Conservation (phyloP, 2,113 vertebrate genomes). For the Otis tarda region DNA sequence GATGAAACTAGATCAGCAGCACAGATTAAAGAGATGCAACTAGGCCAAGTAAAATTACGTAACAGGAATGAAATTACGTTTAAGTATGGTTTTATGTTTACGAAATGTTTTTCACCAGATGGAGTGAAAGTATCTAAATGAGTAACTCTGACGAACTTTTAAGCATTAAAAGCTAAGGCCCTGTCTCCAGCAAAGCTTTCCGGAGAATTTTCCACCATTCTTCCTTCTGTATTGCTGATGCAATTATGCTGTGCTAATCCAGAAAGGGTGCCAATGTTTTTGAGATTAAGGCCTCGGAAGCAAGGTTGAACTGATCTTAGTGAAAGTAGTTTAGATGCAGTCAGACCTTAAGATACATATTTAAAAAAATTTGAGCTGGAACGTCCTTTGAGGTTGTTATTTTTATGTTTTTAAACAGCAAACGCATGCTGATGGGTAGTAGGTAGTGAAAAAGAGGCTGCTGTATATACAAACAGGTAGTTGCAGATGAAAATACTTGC, state of each 20-base stretch:
- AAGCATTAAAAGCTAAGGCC: conserved; percentile 7
- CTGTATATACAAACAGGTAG: not conserved
- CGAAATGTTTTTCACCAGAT: conserved; percentile 36
- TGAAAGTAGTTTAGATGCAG: not conserved
- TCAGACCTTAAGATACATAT: not conserved
- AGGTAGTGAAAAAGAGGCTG: not conserved
- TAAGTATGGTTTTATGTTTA: conserved; percentile 38
- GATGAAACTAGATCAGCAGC: not conserved
- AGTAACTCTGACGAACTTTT: not conserved
- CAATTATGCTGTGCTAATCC: not conserved
- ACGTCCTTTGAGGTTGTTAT: not conserved
- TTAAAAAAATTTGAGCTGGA: not conserved
- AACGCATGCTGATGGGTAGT: not conserved
- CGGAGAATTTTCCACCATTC: not conserved
- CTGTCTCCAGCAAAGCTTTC: not conserved
- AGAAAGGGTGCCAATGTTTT: not conserved
- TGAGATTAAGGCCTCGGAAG: not conserved
- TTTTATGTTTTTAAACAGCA: not conserved
- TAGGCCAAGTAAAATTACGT: conserved; percentile 19
- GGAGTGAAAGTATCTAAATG: not conserved
- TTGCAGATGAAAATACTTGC: not conserved
- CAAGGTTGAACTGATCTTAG: not conserved
- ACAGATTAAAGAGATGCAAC: conserved; percentile 36
- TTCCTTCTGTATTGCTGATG: not conserved
- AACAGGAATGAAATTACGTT: not conserved